Conservation (phyloP, 2,888 invertebrate species). For the Eupithecia exiguata region DNA sequence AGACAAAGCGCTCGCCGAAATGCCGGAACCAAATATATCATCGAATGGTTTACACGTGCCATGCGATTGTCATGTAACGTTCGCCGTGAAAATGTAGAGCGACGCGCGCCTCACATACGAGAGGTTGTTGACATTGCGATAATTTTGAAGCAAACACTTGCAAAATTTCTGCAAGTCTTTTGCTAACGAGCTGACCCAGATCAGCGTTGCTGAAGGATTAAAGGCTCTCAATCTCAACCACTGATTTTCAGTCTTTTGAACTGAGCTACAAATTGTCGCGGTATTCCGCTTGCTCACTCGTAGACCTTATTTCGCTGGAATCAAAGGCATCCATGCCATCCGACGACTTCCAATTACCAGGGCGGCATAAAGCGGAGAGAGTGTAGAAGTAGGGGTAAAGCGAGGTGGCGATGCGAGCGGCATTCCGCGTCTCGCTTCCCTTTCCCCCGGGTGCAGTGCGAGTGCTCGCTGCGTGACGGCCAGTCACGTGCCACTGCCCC, state of each 20-base stretch:
- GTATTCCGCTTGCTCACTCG: slow-evolving; percentile 14
- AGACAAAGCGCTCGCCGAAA: slow-evolving; percentile 11
- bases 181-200: slow-evolving; percentile 43
- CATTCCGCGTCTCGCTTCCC: slow-evolving; percentile 41
- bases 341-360: slow-evolving; percentile 38
- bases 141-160: slow-evolving; percentile 48
- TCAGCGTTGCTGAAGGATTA: slow-evolving; percentile 37
- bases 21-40: slow-evolving; percentile 37
- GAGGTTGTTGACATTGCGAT: slow-evolving; percentile 70
- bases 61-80: slow-evolving; percentile 50
- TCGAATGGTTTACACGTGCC: slow-evolving; percentile 53
- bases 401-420: slow-evolving; percentile 32
- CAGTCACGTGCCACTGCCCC: slow-evolving; percentile 60
- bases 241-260: neutral
- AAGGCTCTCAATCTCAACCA: neutral
- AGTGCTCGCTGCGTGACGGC: slow-evolving; percentile 61
- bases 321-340: slow-evolving; percentile 42
- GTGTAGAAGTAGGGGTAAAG: slow-evolving; percentile 27
- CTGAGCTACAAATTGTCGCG: neutral
- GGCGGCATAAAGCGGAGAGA: slow-evolving; percentile 31
- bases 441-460: slow-evolving; percentile 50
- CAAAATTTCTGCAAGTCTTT: slow-evolving; percentile 37
- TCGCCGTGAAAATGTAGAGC: slow-evolving; percentile 59
- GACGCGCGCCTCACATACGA: slow-evolving; percentile 50
- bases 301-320: slow-evolving; percentile 27